These are phyloP conservation scores for Brienomyrus brachyistius DNA, from an alignment of 2,113 vertebrate genomes.

Conservation along the genomic window DNA sequence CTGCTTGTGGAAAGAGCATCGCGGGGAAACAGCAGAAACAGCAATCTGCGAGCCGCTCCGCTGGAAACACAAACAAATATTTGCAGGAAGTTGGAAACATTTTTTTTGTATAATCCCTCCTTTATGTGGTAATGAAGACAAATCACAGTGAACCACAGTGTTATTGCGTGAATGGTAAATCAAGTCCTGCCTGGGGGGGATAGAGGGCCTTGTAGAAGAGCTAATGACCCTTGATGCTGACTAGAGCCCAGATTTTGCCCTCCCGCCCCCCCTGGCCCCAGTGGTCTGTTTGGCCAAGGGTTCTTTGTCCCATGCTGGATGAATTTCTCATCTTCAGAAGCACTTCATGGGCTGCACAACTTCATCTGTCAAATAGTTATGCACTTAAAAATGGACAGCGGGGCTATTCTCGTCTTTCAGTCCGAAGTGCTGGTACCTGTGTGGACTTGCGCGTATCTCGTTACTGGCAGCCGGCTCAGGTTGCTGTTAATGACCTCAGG, in stretches of 20 bases:
- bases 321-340: not conserved
- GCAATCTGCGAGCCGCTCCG: not conserved
- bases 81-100: not conserved
- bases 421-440: not conserved
- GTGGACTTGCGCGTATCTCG: not conserved
- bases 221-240: not conserved
- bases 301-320: not conserved
- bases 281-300: slow-evolving; percentile 1
- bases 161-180: not conserved
- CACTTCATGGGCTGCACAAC: not conserved
- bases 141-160: not conserved
- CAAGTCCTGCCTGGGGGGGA: not conserved
- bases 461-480: not conserved
- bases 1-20: not conserved
- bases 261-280: not conserved
- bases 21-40: not conserved
- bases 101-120: not conserved
- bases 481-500: not conserved
- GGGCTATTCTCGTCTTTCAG: not conserved
- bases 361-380: not conserved
- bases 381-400: not conserved
- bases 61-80: slow-evolving; percentile 19
- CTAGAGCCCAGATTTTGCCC: slow-evolving; percentile 17
- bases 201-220: not conserved
- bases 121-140: not conserved